A percentile compares a stretch with the other conserved stretches of the same genome.
phyloP scores from a whole-genome alignment of 2,888 invertebrate species.

The Drosophila picticornis region DNA sequence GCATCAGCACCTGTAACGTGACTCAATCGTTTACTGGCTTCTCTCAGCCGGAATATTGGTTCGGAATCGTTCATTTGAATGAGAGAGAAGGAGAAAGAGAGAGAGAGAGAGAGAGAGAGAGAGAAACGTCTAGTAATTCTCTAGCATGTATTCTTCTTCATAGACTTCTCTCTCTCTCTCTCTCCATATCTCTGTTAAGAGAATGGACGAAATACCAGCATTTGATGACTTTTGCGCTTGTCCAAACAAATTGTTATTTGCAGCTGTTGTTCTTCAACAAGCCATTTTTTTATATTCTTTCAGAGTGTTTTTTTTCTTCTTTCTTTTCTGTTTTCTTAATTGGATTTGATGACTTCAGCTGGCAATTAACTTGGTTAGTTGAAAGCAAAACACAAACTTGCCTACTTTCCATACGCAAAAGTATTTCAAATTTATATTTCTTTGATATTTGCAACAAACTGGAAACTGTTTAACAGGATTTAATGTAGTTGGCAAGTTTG shows the following conservation, averaged over 20 bases:
- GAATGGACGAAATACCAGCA: not conserved
- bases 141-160: not conserved
- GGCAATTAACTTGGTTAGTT: not conserved
- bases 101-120: not conserved
- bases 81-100: not conserved
- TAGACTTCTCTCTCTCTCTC: not conserved
- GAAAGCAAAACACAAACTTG: not conserved
- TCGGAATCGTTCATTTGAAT: not conserved
- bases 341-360: not conserved
- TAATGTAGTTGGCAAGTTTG: not conserved
- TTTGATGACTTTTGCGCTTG: not conserved
- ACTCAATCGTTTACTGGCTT: slow-evolving; percentile 26
- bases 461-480: not conserved
- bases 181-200: not conserved
- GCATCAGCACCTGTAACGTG: slow-evolving; percentile 16
- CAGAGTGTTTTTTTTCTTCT: not conserved
- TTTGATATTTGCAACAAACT: not conserved
- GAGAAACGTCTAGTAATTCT: not conserved
- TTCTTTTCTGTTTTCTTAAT: not conserved
- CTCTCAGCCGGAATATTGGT: slow-evolving; percentile 10
- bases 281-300: not conserved
- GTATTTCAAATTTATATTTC: not conserved
- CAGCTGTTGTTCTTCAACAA: not conserved
- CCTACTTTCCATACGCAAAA: not conserved
- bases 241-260: not conserved